These are phyloP conservation scores for Callyntrura guangdongensis DNA, from an alignment of 2,888 invertebrate species.

Conservation along the genomic window DNA sequence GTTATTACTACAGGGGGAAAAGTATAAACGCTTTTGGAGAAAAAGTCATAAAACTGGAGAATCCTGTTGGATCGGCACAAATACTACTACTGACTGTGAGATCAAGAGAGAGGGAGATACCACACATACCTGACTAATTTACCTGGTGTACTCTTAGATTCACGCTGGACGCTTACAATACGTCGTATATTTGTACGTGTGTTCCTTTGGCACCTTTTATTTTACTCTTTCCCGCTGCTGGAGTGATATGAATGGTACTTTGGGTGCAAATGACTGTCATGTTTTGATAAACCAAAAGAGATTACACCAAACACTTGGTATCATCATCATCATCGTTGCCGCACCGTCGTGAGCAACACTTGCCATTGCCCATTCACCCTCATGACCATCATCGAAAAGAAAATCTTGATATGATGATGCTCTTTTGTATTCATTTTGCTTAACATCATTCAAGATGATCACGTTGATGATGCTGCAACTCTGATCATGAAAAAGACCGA, in stretches of 20 bases:
- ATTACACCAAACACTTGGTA: conserved; percentile 60
- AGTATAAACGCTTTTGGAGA: conserved; percentile 69
- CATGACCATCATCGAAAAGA: conserved; percentile 24
- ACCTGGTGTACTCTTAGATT: no score
- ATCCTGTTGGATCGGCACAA: conserved; percentile 46
- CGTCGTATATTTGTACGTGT: not conserved
- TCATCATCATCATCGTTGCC: not conserved
- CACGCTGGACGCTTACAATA: not conserved
- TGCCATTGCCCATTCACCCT: conserved; percentile 48
- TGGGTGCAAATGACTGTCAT: conserved; percentile 76
- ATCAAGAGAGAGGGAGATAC: not conserved
- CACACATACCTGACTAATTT: conserved; percentile 12
- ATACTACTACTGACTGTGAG: not conserved
- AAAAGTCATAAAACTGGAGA: conserved; percentile 79
- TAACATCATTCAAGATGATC: conserved; percentile 71
- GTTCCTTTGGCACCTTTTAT: conserved; percentile 26
- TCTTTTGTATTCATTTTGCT: conserved; percentile 62
- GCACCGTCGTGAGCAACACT: conserved; percentile 39
- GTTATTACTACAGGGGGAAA: conserved; percentile 32
- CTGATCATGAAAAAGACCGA: conserved; percentile 69
- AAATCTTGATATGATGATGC: conserved; percentile 60
- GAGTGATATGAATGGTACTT: conserved; percentile 66
- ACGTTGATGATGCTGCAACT: conserved; percentile 61
- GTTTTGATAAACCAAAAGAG: conserved; percentile 71
- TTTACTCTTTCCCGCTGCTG: conserved; percentile 63